Evolutionary conservation across 2,113 vertebrate species (phyloP).

Genomic region (Sebastes schlegelii): DNA sequence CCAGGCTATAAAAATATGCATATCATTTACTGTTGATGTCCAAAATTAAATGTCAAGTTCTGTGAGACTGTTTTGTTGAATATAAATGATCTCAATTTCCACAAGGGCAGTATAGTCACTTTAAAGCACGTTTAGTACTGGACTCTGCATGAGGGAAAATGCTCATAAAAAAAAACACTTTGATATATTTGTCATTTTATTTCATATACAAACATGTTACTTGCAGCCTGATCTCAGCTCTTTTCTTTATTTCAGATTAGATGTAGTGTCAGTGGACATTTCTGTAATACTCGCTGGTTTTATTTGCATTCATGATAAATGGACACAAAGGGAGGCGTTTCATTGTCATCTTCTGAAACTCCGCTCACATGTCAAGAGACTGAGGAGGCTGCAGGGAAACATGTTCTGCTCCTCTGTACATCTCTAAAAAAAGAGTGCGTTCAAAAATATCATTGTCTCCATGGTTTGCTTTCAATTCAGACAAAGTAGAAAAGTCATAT

Average conservation of each 20-base stretch:
- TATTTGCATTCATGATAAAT: neutral
- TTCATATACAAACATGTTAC: neutral
- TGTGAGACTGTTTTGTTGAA: neutral
- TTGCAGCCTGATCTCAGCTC: neutral
- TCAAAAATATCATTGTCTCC: neutral
- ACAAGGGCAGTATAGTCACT: no score
- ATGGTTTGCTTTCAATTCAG: neutral
- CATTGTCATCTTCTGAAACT: neutral
- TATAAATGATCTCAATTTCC: no score
- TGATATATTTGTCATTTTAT: neutral
- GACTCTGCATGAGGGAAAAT: no score
- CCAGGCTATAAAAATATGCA: neutral
- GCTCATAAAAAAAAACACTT: no score
- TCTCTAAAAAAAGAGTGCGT: neutral
- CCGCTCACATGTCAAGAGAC: neutral
- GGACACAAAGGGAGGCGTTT: neutral
- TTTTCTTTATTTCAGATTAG: neutral
- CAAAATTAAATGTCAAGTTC: neutral
- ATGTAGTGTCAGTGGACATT: neutral
- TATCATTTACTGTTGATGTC: neutral
- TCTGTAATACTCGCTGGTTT: neutral
- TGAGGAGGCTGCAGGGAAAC: neutral
- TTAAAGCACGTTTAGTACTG: no score
- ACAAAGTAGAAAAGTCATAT: neutral
- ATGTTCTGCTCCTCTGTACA: neutral